Base-by-base conservation (phyloP, 2,113 vertebrate species). In the Eulacestoma nigropectus region DNA sequence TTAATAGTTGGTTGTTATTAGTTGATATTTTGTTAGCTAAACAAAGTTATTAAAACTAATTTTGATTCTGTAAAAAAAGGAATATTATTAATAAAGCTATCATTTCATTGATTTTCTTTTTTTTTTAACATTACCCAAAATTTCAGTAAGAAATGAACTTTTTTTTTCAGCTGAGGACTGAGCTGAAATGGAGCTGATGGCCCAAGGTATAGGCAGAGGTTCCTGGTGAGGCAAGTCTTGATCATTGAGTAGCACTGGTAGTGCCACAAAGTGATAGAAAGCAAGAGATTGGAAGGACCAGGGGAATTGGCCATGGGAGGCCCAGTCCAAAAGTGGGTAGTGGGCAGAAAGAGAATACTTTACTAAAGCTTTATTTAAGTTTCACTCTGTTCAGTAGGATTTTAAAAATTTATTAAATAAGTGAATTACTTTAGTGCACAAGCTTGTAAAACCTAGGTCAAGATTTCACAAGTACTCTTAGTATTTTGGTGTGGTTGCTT, bases 221-320 rank as follows among this genome's bases (percentile, higher is more conserved):
- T 91, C 39, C 32, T 30, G 14, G 6, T 41, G 35, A 32, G 44
- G 13, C 53, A 68, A 8, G 5, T 49, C 11, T 11, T 55, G 29
- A 27, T 57, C 47, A 32, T 16, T 57, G 13, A 46, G 39, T n/a
- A n/a, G 12, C 9, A 29, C 65, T 70, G 3, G 9, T 57, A 32
- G 6, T 39, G 19, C 32, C 22, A 17, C 13, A 27, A 8, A 17
- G 22, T 62, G 19, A 4, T 5, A 19, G 18, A 72, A 86, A 47
- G 5, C 6, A 27, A 32, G 17, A 47, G 37, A 37, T 53, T 67
- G n/a, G 19, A 72, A 25, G 6, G 18, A 47, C 3, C 15, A 13
- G 35, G 26, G 13, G 12, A 1, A 33, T 1, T 42, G 7, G 19
- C 14, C 19, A 21, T 11, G 16, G 25, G 17, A 72, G 4, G 1